Evolutionary conservation across 1,140 invertebrate species (phyloP).

Genomic region (Drosophila repletoides): DNA sequence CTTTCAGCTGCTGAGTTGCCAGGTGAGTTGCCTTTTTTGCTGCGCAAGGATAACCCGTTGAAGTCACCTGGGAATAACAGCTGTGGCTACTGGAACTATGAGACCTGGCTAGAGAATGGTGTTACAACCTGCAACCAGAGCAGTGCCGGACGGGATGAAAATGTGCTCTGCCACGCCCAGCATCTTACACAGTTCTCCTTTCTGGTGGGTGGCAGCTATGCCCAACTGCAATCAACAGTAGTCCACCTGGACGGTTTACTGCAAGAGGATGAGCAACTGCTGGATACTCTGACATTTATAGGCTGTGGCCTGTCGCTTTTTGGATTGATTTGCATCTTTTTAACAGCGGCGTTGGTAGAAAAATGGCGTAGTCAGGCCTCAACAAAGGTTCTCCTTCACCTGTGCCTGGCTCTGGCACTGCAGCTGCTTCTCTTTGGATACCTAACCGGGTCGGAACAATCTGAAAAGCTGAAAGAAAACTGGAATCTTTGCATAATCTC

Average conservation of each 20-base stretch:
- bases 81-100: constrained; percentile 78
- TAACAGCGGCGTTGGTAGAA: constrained; percentile 85
- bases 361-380: constrained; percentile 85
- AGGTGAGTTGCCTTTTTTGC: constrained; percentile 42
- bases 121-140: constrained; percentile 22
- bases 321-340: constrained; percentile 84
- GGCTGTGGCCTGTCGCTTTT: constrained; percentile 84
- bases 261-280: constrained; percentile 74
- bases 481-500: constrained; percentile 82
- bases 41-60: constrained; percentile 29
- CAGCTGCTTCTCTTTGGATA: constrained; percentile 84
- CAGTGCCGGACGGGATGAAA: not conserved
- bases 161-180: constrained; percentile 83
- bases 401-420: constrained; percentile 84
- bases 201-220: constrained; percentile 81
- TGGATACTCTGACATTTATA: constrained; percentile 84
- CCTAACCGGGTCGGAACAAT: constrained; percentile 41
- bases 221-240: not conserved
- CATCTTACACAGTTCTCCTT: constrained; percentile 87
- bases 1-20: constrained; percentile 43
- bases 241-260: constrained; percentile 78
- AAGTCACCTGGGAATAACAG: constrained; percentile 6
- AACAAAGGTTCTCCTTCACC: constrained; percentile 86
- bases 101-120: constrained; percentile 61
- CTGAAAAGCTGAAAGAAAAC: constrained; percentile 21